A percentile compares a stretch with the other conserved stretches of the same genome.
Evolutionary conservation across 2,888 invertebrate genomes (phyloP).

Genomic region (Argyresthia albistria): DNA sequence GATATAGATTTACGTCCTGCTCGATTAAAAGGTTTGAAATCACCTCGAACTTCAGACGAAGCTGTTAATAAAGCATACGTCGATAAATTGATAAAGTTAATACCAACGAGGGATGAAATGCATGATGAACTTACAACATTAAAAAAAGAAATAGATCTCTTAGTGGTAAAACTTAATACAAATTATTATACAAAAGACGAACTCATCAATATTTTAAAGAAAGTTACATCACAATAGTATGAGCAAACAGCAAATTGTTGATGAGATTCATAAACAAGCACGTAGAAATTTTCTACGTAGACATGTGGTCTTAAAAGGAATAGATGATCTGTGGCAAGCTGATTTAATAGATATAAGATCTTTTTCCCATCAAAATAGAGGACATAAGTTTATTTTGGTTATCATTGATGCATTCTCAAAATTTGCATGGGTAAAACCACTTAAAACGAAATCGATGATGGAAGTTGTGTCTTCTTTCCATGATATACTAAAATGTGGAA

Average conservation of each 20-base stretch:
- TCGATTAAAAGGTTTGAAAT: not conserved
- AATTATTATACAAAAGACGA: not conserved
- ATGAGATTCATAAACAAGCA: slow-evolving; percentile 22
- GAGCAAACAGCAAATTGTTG: not conserved
- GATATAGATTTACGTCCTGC: not conserved
- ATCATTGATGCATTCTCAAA: slow-evolving; percentile 39
- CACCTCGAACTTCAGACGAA: not conserved
- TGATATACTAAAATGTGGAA: not conserved
- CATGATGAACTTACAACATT: not conserved
- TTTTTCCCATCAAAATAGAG: slow-evolving; percentile 10
- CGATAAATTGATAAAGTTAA: not conserved
- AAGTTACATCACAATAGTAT: not conserved
- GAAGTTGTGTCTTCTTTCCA: slow-evolving; percentile 1
- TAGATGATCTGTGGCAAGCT: slow-evolving; percentile 44
- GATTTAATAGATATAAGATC: slow-evolving; percentile 28
- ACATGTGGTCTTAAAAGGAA: slow-evolving; percentile 25
- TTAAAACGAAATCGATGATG: slow-evolving; percentile 17
- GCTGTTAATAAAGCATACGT: not conserved
- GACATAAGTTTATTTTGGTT: slow-evolving; percentile 13
- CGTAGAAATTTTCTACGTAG: slow-evolving; percentile 30
- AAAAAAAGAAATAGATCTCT: not conserved
- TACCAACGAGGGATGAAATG: not conserved
- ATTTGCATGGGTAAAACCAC: slow-evolving; percentile 29
- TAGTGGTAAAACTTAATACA: not conserved
- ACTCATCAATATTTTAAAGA: not conserved